These are phyloP conservation scores for Linnaemya vulpina DNA, from an alignment of 2,888 invertebrate species.

Conservation along the genomic window DNA sequence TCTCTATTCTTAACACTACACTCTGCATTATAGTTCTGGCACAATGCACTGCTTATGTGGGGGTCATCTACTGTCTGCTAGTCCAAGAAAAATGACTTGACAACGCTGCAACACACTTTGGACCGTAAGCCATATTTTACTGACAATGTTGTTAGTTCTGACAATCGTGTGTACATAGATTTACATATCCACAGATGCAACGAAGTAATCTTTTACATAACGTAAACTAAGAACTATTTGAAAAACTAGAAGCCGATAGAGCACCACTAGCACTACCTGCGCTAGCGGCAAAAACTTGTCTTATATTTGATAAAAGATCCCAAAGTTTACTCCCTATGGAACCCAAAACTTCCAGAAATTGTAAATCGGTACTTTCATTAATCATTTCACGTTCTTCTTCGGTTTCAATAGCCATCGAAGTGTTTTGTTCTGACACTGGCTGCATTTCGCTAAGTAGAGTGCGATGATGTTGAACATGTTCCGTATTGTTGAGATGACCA, in stretches of 20 bases:
- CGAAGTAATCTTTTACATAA: neutral
- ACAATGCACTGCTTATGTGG: no score
- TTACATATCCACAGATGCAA: neutral
- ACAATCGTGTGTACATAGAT: no score
- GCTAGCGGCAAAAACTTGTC: slow-evolving; percentile 80
- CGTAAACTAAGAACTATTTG: slow-evolving; percentile 65
- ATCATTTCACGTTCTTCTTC: slow-evolving; percentile 80
- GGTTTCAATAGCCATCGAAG: slow-evolving; percentile 78
- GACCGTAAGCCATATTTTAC: no score
- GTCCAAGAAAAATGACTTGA: no score
- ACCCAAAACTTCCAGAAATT: slow-evolving; percentile 79
- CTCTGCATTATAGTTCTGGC: no score
- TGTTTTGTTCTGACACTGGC: slow-evolving; percentile 72
- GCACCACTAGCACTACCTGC: slow-evolving; percentile 78
- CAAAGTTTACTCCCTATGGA: slow-evolving; percentile 77
- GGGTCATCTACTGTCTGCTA: no score
- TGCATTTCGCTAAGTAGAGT: slow-evolving; percentile 73
- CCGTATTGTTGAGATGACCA: slow-evolving; percentile 77
- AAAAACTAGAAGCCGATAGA: slow-evolving; percentile 75
- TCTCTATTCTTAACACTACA: no score
- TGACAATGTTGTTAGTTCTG: no score
- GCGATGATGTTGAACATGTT: slow-evolving; percentile 74
- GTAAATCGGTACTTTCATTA: slow-evolving; percentile 78
- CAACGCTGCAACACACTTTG: no score
- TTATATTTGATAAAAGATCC: slow-evolving; percentile 79